Percentiles rank a stretch among this genome's conserved stretches.
These are phyloP conservation scores for Arrhopalites spinosus DNA, from an alignment of 2,888 invertebrate genomes.

Conservation along the genomic window DNA sequence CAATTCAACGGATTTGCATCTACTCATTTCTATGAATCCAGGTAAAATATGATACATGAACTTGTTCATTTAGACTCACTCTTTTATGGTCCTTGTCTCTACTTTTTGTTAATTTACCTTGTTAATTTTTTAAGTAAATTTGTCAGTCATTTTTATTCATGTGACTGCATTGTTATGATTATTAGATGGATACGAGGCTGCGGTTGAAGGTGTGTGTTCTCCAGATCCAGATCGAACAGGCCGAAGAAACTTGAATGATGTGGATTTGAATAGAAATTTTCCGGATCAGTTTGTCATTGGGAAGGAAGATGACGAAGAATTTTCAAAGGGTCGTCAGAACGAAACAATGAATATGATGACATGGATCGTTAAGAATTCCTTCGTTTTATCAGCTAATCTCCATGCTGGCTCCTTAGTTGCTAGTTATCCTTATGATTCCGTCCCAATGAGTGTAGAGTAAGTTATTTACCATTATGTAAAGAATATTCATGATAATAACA, in stretches of 20 bases:
- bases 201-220: slow-evolving; percentile 81
- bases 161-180: too few species aligned
- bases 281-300: slow-evolving; percentile 80
- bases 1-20: slow-evolving; percentile 85
- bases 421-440: slow-evolving; percentile 89
- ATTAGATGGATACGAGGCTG: slow-evolving; percentile 83
- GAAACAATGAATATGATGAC: slow-evolving; percentile 87
- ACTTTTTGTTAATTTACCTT: too few species aligned
- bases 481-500: not conserved
- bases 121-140: too few species aligned
- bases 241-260: slow-evolving; percentile 76
- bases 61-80: too few species aligned
- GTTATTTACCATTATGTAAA: not conserved
- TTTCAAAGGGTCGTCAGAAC: slow-evolving; percentile 71
- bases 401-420: slow-evolving; percentile 98
- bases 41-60: too few species aligned
- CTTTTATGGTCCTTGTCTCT: too few species aligned
- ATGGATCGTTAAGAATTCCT: slow-evolving; percentile 85
- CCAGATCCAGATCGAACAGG: slow-evolving; percentile 72
- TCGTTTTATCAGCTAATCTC: slow-evolving; percentile 90
- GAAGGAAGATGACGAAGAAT: slow-evolving; percentile 55
- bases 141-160: too few species aligned
- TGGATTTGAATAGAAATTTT: slow-evolving; percentile 90
- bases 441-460: slow-evolving; percentile 40
- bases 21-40: slow-evolving; percentile 98